A percentile compares a stretch with the other conserved stretches of the same genome.
phyloP scores from a whole-genome alignment of 2,113 vertebrate genomes.

The Charina bottae region DNA sequence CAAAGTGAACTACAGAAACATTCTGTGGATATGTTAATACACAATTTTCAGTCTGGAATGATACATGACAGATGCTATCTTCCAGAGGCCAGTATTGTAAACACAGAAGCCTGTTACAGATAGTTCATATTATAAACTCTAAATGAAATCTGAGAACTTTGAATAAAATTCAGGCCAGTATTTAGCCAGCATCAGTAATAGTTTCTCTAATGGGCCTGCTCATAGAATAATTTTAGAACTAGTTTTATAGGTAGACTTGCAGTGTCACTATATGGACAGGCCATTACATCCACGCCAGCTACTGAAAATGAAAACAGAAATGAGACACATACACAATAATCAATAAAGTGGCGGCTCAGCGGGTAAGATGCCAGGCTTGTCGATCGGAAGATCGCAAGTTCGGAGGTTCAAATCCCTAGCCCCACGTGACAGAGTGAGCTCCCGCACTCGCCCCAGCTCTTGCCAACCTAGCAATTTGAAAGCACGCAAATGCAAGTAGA shows the following conservation, averaged over 20 bases:
- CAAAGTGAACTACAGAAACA: slow-evolving; percentile 41
- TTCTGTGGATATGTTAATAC: slow-evolving; percentile 41
- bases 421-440: too few relatives aligned
- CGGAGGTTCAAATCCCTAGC: too few relatives aligned
- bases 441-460: too few relatives aligned
- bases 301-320: background rate
- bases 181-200: background rate
- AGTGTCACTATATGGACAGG: background rate
- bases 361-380: too few relatives aligned
- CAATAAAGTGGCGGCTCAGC: too few relatives aligned
- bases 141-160: background rate
- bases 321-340: background rate
- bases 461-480: too few relatives aligned
- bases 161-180: background rate
- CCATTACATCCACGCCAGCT: background rate
- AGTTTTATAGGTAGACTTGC: background rate
- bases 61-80: slow-evolving; percentile 22
- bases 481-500: too few relatives aligned
- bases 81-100: slow-evolving; percentile 2
- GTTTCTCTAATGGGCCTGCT: background rate
- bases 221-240: background rate
- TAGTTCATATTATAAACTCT: background rate
- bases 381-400: too few relatives aligned
- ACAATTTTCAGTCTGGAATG: slow-evolving; percentile 21
- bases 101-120: background rate